Conservation (phyloP, 1,140 invertebrate genomes). For the Pachyrhynchus sulphureomaculatus region DNA sequence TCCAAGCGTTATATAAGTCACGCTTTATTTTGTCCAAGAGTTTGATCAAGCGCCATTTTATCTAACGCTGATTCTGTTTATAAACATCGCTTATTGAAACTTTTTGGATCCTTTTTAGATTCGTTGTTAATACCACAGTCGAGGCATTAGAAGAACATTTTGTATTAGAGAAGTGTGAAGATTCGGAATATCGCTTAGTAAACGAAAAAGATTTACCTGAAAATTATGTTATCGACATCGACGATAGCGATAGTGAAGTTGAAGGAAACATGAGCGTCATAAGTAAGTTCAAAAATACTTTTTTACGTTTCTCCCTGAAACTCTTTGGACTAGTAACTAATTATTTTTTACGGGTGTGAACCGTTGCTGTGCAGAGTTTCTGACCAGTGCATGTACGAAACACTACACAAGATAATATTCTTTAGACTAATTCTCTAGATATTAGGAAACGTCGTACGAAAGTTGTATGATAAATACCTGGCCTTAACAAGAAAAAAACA, state of each 20-base stretch:
- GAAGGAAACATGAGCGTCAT: neutral
- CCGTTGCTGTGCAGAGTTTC: no score
- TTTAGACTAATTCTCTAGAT: no score
- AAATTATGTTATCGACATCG: slow-evolving; percentile 18
- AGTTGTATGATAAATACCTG: no score
- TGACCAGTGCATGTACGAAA: neutral
- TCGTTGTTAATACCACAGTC: slow-evolving; percentile 16
- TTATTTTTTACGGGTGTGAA: no score
- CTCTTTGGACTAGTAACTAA: no score
- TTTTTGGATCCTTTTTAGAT: slow-evolving; percentile 26
- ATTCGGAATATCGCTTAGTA: slow-evolving; percentile 24
- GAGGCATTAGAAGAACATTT: slow-evolving; percentile 24
- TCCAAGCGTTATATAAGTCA: no score
- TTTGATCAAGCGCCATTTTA: no score
- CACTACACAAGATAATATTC: no score
- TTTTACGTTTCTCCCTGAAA: neutral
- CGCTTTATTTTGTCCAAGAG: no score
- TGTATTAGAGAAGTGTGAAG: slow-evolving; percentile 15
- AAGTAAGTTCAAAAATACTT: neutral
- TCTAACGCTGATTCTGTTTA: neutral
- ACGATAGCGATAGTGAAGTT: slow-evolving; percentile 22
- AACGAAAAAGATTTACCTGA: slow-evolving; percentile 27
- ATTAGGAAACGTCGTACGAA: no score
- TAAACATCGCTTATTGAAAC: no score
- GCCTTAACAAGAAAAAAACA: no score